Conservation (phyloP, 2,888 invertebrate genomes). For the Agriopis leucophaearia region DNA sequence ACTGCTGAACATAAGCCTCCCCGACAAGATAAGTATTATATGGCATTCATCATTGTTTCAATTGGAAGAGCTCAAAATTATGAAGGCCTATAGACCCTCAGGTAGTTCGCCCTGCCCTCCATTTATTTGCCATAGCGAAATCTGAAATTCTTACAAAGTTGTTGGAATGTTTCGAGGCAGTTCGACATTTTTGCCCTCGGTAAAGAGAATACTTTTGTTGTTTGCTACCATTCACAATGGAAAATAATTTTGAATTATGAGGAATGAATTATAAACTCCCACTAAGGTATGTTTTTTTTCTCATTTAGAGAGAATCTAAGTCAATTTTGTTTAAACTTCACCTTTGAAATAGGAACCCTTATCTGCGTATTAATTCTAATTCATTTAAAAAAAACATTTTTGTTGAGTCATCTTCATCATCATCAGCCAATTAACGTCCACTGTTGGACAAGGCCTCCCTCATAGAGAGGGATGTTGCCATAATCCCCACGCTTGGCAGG, state of each 20-base stretch:
- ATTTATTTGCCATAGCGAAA: slow-evolving; percentile 64
- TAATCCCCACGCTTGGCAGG: too few species aligned
- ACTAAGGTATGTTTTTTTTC: slow-evolving; percentile 26
- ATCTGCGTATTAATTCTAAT: not conserved
- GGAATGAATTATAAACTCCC: slow-evolving; percentile 41
- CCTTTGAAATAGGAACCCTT: slow-evolving; percentile 23
- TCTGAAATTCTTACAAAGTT: slow-evolving; percentile 67
- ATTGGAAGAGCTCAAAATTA: slow-evolving; percentile 25
- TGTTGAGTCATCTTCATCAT: too few species aligned
- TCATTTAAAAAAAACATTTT: too few species aligned
- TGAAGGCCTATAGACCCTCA: slow-evolving; percentile 31
- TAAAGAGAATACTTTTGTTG: slow-evolving; percentile 65
- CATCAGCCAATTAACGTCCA: too few species aligned
- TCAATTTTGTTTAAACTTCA: slow-evolving; percentile 22
- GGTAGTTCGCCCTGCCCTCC: slow-evolving; percentile 36
- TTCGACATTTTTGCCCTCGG: slow-evolving; percentile 64
- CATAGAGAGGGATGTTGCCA: too few species aligned
- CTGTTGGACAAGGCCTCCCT: too few species aligned
- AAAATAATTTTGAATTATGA: slow-evolving; percentile 53
- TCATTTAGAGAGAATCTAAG: slow-evolving; percentile 15
- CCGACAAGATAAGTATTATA: too few species aligned
- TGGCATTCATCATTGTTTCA: slow-evolving; percentile 15
- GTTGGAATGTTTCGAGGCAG: slow-evolving; percentile 64
- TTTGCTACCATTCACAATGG: slow-evolving; percentile 57
- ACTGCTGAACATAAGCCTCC: too few species aligned